A percentile compares a stretch with the other conserved stretches of the same genome.
Evolutionary conservation across 2,797 vertebrate genomes (phyloP).

Genomic region (Crocidura indochinensis): DNA sequence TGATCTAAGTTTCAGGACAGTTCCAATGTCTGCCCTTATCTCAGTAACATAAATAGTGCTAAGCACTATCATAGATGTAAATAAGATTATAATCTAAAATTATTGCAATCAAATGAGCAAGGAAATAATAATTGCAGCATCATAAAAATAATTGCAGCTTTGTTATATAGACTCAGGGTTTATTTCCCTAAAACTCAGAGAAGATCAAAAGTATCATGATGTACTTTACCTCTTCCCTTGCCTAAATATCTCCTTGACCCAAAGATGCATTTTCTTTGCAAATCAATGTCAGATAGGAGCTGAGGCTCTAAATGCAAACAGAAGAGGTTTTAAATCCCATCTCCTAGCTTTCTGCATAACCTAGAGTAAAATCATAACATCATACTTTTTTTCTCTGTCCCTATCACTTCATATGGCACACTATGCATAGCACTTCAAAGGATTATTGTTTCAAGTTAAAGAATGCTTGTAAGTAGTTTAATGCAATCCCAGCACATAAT

Average conservation of each 20-base stretch:
- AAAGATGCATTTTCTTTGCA: not conserved
- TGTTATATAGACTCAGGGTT: not conserved
- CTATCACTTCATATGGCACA: not conserved
- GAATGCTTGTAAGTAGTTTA: not conserved
- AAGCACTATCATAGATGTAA: not conserved
- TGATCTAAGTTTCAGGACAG: not conserved
- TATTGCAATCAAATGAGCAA: not conserved
- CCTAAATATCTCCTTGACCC: not conserved
- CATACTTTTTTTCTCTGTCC: not conserved
- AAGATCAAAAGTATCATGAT: not conserved
- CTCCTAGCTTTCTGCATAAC: not conserved
- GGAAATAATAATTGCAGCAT: not conserved
- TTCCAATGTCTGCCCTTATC: not conserved
- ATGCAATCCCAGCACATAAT: fast-evolving
- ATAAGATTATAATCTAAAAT: not conserved
- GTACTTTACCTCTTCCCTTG: not conserved
- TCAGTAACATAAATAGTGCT: not conserved
- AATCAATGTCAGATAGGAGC: not conserved
- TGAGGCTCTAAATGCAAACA: conserved; percentile 3
- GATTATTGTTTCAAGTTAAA: not conserved
- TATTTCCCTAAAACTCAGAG: not conserved
- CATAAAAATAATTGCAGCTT: not conserved
- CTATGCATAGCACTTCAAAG: not conserved
- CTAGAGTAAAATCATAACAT: conserved; percentile 14
- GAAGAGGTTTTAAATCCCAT: not conserved